phyloP scores from a whole-genome alignment of 2,888 invertebrate genomes.

The Amiota mariae region DNA sequence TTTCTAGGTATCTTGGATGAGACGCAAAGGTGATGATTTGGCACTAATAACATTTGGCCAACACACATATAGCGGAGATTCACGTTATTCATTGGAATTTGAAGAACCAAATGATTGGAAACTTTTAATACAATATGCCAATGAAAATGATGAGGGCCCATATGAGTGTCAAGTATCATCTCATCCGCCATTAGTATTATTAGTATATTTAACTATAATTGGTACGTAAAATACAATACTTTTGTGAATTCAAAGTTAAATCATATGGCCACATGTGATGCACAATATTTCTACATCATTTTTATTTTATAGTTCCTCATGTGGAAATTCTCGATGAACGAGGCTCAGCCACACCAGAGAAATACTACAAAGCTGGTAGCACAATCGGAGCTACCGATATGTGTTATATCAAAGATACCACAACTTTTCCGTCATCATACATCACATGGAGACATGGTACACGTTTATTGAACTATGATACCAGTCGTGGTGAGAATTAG shows the following conservation, averaged over 20 bases:
- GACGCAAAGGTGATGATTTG: slow-evolving; percentile 79
- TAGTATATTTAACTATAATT: slow-evolving; percentile 81
- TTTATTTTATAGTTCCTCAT: slow-evolving; percentile 79
- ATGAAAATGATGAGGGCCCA: slow-evolving; percentile 83
- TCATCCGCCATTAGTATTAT: slow-evolving; percentile 82
- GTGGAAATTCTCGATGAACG: slow-evolving; percentile 87
- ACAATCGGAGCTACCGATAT: slow-evolving; percentile 88
- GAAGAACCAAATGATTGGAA: slow-evolving; percentile 86
- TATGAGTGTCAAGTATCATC: slow-evolving; percentile 88
- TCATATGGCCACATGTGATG: too few relatives aligned
- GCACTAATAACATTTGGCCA: slow-evolving; percentile 82
- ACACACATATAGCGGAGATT: slow-evolving; percentile 79
- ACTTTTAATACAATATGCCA: slow-evolving; percentile 81
- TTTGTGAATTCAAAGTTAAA: not conserved
- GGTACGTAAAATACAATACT: slow-evolving; percentile 76
- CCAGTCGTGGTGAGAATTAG: slow-evolving; percentile 86
- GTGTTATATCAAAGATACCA: slow-evolving; percentile 86
- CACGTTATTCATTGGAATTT: slow-evolving; percentile 81
- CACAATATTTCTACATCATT: too few relatives aligned
- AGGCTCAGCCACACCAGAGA: slow-evolving; percentile 72
- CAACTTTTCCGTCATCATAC: slow-evolving; percentile 82
- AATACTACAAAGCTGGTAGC: slow-evolving; percentile 87
- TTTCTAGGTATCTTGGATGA: slow-evolving; percentile 80
- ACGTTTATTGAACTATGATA: slow-evolving; percentile 85
- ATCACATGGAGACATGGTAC: slow-evolving; percentile 87